Conservation (phyloP, 1,140 invertebrate genomes). For the Caenorhabditis latens region DNA sequence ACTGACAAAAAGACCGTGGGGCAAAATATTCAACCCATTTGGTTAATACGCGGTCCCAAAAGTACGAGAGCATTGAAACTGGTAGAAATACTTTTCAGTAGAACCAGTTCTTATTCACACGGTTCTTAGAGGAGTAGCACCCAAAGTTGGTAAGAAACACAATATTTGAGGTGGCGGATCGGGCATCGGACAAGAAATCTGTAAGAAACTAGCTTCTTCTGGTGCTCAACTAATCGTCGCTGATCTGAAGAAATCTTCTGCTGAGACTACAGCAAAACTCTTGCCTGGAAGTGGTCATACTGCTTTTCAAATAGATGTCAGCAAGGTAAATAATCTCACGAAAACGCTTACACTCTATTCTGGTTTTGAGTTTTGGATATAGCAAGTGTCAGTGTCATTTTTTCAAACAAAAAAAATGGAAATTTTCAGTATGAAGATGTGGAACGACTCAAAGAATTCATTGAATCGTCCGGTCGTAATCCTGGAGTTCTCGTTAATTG, state of each 20-base stretch:
- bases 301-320: constrained; percentile 63
- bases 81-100: too few species aligned
- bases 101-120: too few species aligned
- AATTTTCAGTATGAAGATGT: background rate
- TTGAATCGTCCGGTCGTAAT: background rate
- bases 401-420: too few species aligned
- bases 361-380: too few species aligned
- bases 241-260: constrained; percentile 84
- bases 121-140: too few species aligned
- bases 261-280: constrained; percentile 81
- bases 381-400: too few species aligned
- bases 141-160: too few species aligned
- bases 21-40: too few species aligned
- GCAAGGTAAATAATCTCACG: constrained; percentile 53
- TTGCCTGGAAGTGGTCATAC: constrained; percentile 54
- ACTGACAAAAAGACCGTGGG: too few species aligned
- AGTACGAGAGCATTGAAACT: too few species aligned
- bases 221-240: constrained; percentile 86
- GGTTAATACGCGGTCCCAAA: too few species aligned
- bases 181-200: constrained; percentile 87
- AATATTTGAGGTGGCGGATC: constrained; percentile 85
- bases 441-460: background rate
- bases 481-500: constrained; percentile 87
- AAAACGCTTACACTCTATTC: background rate
- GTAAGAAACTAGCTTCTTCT: constrained; percentile 84